phyloP scores from a whole-genome alignment of 92 coral and sea anemone genomes.

The Diadumene lineata region DNA sequence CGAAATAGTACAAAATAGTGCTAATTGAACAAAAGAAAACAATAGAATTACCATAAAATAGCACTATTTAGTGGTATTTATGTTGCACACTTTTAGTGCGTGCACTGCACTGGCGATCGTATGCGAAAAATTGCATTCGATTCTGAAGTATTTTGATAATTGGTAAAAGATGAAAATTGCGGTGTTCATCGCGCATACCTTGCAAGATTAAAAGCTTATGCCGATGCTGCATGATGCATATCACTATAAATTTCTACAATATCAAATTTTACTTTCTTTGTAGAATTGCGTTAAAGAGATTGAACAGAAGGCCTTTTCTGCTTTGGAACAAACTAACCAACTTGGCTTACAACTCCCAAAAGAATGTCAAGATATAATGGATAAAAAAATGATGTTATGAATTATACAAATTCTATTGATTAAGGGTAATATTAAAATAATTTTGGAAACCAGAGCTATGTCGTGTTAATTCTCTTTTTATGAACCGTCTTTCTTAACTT shows the following conservation, averaged over 20 bases:
- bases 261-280: background rate
- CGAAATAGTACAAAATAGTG: too few species aligned
- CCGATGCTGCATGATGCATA: background rate
- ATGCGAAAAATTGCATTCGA: background rate
- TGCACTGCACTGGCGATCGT: too few species aligned
- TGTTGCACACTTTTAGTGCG: too few species aligned
- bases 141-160: background rate
- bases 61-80: too few species aligned
- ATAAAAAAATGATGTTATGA: background rate
- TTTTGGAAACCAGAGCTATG: too few species aligned
- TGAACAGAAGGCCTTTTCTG: background rate
- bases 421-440: background rate
- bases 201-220: background rate
- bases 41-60: too few species aligned
- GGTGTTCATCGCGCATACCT: background rate
- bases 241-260: background rate
- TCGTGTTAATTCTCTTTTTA: too few species aligned
- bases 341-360: background rate
- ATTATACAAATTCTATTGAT: background rate
- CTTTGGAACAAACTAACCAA: background rate
- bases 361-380: background rate
- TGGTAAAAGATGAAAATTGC: background rate
- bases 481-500: too few species aligned
- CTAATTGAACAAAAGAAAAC: too few species aligned
- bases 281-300: background rate